These are phyloP conservation scores for Norana najaformis DNA, from an alignment of 2,888 invertebrate genomes.

Conservation along the genomic window DNA sequence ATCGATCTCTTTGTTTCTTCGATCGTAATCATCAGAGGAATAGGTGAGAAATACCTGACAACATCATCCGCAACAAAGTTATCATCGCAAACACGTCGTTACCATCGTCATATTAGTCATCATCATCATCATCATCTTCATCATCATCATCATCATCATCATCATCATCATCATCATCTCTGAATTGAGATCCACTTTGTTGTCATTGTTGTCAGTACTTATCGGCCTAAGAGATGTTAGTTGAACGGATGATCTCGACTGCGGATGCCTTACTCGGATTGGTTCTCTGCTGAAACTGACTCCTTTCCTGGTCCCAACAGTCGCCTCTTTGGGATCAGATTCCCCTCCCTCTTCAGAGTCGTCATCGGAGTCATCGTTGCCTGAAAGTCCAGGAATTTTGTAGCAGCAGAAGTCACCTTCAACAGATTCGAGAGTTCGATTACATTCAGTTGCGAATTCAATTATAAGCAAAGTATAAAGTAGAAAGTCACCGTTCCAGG, in stretches of 20 bases:
- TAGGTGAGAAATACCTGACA: conserved; percentile 84
- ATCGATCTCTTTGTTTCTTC: conserved; percentile 97
- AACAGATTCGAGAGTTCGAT: background rate
- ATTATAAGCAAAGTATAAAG: no score
- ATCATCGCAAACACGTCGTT: background rate
- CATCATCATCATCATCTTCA: background rate
- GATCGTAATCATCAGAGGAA: conserved; percentile 93
- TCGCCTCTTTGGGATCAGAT: background rate
- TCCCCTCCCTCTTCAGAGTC: background rate
- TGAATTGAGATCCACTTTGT: background rate
- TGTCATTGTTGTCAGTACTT: background rate
- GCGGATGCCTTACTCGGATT: background rate
- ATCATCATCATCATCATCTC: background rate
- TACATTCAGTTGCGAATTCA: background rate
- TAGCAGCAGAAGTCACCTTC: background rate
- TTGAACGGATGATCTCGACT: no score
- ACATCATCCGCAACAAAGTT: background rate
- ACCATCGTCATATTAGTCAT: background rate
- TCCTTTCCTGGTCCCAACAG: background rate
- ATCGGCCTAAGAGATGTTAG: background rate
- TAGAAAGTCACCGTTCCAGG: no score
- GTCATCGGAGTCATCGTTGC: background rate
- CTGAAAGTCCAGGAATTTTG: background rate
- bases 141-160: background rate
- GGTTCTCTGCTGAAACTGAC: background rate